phyloP scores from a whole-genome alignment of 2,888 invertebrate genomes.

The Anagyrus pseudococci region DNA sequence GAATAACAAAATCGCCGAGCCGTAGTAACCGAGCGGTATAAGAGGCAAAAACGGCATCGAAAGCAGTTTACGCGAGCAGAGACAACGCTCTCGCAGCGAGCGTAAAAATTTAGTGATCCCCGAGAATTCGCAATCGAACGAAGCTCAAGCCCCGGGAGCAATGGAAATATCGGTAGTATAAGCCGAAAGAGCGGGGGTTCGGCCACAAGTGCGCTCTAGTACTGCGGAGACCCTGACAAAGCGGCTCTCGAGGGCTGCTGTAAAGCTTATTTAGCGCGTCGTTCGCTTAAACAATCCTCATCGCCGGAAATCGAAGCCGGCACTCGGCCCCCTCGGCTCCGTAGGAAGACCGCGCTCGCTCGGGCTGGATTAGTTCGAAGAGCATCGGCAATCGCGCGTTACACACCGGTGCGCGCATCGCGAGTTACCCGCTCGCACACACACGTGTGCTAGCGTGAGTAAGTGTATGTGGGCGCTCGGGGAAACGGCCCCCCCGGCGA shows the following conservation, averaged over 20 bases:
- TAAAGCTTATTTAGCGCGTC: conserved; percentile 36
- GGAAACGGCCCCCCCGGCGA: conserved; percentile 57
- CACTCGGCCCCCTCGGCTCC: background rate
- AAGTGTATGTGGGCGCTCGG: conserved; percentile 34
- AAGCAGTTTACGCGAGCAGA: too few species aligned
- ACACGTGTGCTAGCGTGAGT: background rate
- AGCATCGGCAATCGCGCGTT: conserved; percentile 37
- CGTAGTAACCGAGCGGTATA: too few species aligned
- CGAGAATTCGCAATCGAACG: too few species aligned
- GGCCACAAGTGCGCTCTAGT: too few species aligned
- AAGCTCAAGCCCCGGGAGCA: too few species aligned
- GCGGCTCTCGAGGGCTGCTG: conserved; percentile 12
- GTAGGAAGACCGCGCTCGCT: background rate
- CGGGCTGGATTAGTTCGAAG: conserved; percentile 31
- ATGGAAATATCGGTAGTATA: too few species aligned
- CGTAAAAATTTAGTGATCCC: too few species aligned
- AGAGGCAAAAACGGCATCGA: too few species aligned
- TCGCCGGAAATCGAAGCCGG: conserved; percentile 32
- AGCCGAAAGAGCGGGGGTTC: too few species aligned
- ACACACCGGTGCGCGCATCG: conserved; percentile 41
- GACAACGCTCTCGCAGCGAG: too few species aligned
- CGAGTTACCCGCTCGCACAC: background rate
- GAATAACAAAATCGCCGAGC: too few species aligned
- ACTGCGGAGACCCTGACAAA: too few species aligned
- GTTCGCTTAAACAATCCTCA: conserved; percentile 38